Evolutionary conservation across 2,888 invertebrate genomes (phyloP), one percentile per base, ranked within the genome.

Genomic region (Steromphala cineraria): DNA sequence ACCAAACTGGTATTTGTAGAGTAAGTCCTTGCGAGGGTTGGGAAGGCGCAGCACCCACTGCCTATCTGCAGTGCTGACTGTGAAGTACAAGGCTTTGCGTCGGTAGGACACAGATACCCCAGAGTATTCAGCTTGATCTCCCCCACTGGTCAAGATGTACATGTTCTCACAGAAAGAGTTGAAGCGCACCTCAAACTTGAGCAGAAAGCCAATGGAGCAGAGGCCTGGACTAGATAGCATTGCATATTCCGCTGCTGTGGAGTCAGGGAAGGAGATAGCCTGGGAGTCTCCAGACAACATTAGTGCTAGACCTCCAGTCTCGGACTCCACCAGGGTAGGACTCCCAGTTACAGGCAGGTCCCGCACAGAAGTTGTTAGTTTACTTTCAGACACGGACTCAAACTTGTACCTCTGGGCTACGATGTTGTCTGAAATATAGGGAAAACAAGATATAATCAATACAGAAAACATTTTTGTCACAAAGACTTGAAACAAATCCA

Each of bases 81-180:
- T 53, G 21, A 86, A 67, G 67, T 75, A 78, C 2, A 84, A 75
- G 55, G 67, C 78, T 10, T 79, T 78, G 8, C 79, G 76, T 31
- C 53, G 71, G 79, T 85, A 83, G 78, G 77, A 83, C n/a, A 87
- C 78, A 24, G 85, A 79, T 8, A 85, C 52, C 0, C 87, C 87
- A 52, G 80, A 53, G 31, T 80, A 56, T 31, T 67, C 79, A 1
- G 24, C 56, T 52, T 53, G 36, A 67, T 81, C 80, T 21, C 83
- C 81, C 19, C 82, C 84, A 0, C 82, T 81, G 0, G 81, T 80
- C 13, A 87, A n/a, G 31, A 87, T 76, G 67, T 79, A 82, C 75
- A 81, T 80, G 19, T 80, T 74, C 31, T 82, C 81, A 67, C 83
- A 83, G 40, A 85, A 52, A 5, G 80, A 80, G 71, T 24, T 28